Conservation (phyloP, 1,140 invertebrate genomes). For the Apis dorsata region DNA sequence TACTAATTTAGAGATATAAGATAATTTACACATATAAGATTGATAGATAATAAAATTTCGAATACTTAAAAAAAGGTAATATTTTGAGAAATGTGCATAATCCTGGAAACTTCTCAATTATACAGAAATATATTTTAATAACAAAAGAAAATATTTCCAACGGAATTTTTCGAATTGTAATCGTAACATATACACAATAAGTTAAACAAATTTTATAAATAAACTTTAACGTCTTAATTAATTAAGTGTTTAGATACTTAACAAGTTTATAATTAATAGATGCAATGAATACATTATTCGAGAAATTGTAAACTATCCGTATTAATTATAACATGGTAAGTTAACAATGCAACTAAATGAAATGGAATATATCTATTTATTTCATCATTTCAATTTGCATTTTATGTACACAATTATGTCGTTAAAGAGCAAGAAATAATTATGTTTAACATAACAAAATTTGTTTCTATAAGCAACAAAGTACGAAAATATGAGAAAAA, state of each 20-base stretch:
- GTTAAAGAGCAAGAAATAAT: too few species aligned
- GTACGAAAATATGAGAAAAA: neutral
- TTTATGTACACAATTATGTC: neutral
- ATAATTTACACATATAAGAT: too few species aligned
- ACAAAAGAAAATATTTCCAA: too few species aligned
- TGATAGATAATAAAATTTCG: too few species aligned
- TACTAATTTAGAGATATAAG: too few species aligned
- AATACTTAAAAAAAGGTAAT: too few species aligned
- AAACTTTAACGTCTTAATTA: neutral
- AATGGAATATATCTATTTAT: neutral
- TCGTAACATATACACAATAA: neutral
- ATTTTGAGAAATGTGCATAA: too few species aligned
- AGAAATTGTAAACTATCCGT: neutral
- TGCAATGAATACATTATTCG: neutral
- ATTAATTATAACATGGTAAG: neutral
- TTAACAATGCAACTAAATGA: neutral
- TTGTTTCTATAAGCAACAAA: too few species aligned
- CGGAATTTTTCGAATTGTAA: neutral
- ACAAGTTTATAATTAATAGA: neutral
- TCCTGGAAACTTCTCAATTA: too few species aligned
- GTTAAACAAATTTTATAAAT: neutral
- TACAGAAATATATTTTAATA: too few species aligned
- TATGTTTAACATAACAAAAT: neutral
- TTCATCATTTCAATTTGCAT: neutral
- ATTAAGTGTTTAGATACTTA: conserved; percentile 2